Conservation (phyloP, 2,888 invertebrate genomes). For the Matsumyia berberina region DNA sequence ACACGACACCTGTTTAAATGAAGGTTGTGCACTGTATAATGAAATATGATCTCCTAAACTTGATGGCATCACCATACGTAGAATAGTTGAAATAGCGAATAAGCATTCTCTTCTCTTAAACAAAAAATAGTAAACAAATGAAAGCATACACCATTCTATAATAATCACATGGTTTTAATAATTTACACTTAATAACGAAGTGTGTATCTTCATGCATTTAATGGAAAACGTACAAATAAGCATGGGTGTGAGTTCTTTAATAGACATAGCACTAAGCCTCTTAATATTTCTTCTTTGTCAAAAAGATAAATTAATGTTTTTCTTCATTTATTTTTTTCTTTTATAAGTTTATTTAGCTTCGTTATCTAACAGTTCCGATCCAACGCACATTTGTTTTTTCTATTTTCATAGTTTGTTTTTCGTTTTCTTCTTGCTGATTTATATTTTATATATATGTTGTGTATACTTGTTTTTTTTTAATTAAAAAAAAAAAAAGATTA, state of each 20-base stretch:
- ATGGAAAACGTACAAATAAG: slow-evolving; percentile 30
- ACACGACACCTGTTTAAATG: too few species aligned
- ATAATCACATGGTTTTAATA: too few species aligned
- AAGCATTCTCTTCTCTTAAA: too few species aligned
- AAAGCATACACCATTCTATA: too few species aligned
- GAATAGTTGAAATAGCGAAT: too few species aligned
- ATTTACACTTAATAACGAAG: too few species aligned
- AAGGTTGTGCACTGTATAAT: too few species aligned
- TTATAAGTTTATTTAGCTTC: slow-evolving; percentile 7
- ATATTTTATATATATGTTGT: slow-evolving; percentile 44
- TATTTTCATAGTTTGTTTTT: slow-evolving; percentile 33
- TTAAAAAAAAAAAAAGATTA: slow-evolving; percentile 43
- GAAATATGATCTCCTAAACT: too few species aligned
- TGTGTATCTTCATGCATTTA: neutral
- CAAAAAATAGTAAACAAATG: too few species aligned
- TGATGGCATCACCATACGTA: too few species aligned
- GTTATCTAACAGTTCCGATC: slow-evolving; percentile 59
- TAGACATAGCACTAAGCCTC: slow-evolving; percentile 13
- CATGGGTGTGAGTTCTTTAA: slow-evolving; percentile 6
- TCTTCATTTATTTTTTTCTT: slow-evolving; percentile 40
- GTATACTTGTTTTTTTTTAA: slow-evolving; percentile 55
- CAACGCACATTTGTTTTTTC: too few species aligned
- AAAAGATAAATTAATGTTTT: slow-evolving; percentile 17
- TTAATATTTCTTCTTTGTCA: neutral
- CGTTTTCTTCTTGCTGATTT: slow-evolving; percentile 34